Conservation (phyloP, 2,113 vertebrate species). For the Aegotheles bennettii region DNA sequence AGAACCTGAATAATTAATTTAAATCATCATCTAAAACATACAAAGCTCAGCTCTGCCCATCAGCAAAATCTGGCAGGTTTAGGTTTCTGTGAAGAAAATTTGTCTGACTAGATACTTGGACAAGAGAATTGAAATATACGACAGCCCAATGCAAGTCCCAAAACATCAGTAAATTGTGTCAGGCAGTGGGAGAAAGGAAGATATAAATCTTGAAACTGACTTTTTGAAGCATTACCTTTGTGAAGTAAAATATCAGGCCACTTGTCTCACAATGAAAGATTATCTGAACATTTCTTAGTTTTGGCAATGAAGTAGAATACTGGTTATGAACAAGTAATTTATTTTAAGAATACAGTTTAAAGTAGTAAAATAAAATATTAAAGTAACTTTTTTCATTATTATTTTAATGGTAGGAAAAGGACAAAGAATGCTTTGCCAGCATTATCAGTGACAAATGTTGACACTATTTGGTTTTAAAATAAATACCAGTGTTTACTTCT, state of each 20-base stretch:
- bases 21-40: neutral
- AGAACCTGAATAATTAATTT: neutral
- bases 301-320: neutral
- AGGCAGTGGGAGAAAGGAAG: neutral
- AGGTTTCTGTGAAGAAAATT: neutral
- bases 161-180: neutral
- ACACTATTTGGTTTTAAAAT: neutral
- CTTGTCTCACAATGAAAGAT: neutral
- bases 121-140: neutral
- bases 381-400: neutral
- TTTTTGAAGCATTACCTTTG: neutral
- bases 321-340: neutral
- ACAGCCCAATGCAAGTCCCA: neutral
- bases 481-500: neutral
- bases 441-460: neutral
- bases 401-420: neutral
- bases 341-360: neutral
- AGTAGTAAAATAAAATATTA: neutral
- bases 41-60: neutral
- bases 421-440: neutral
- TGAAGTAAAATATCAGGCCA: neutral
- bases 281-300: neutral
- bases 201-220: neutral
- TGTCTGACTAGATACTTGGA: neutral
- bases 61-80: neutral